Evolutionary conservation across 1,140 invertebrate genomes (phyloP), one percentile per base, ranked within the genome.

Genomic region (Bombus huntii): DNA sequence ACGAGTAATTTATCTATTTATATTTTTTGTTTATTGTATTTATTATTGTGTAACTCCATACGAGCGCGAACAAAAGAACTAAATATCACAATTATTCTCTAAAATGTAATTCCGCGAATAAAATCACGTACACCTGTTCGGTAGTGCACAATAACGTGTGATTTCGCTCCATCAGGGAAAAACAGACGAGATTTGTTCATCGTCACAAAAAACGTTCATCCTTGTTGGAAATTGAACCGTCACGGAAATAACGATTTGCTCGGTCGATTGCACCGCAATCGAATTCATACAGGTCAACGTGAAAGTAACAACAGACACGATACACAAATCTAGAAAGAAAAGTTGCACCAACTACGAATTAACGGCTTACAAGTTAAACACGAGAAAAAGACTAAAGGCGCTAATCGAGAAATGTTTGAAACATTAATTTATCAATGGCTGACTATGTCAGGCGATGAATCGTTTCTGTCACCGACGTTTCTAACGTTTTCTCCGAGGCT

Each of bases 231-330:
- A 81, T 42, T 72, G 80, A 65, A 74, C 1, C 31, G 25, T 70
- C 31, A 37, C 28, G 79, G 37, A 53, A 72, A 28, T 42, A 57
- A n/a, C n/a, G 28, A 72, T 71, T 81, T 81, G 39, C 70, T 25
- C 47, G 70, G 5, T 28, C 68, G 47, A 73, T 73, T 59, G 70
- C 28, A 12, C 10, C 8, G 4, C 9, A 57, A 81, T 57, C 15
- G 47, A 81, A 31, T 22, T 15, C 3, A 70, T 71, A 8, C n/a
- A n/a, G 22, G 18, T 47, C 76, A 78, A 44, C n/a, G 42, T 65
- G n/a, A 31, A 80, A 68, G 5, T 53, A 53, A 53, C 47, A 18
- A 53, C 47, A 53, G 6, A 53, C 18, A 6, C 47, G 47, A 53
- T 15, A 53, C n/a, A 37, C 31, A 34, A 34, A 76, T 34, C 22